Evolutionary conservation across 2,888 invertebrate species (phyloP), one percentile per base, ranked within the genome.

Genomic region (Eudemis profundana): DNA sequence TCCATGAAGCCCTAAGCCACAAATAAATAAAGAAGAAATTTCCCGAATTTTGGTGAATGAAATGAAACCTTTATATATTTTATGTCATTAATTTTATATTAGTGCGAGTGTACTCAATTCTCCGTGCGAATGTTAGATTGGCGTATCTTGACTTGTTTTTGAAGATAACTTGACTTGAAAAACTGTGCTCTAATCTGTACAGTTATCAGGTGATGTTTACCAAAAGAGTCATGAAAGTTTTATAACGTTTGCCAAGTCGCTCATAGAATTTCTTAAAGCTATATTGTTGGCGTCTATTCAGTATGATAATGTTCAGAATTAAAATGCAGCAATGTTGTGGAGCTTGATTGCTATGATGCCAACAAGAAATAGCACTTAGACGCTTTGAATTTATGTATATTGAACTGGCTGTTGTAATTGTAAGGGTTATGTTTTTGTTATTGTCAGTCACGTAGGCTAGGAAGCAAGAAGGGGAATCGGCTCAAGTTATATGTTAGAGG

Each of bases 381-480:
- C 61, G 67, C 67, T 72, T 72, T 68, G 69, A 67, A 70, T 71
- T 71, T 69, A 71, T 73, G 72, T 72, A 71, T 68, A 69, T 73
- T 72, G 73, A 67, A 67, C 71, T 72, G 73, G 72, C 74, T 68
- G 71, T 78, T 74, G 71, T 74, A 78, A 78, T 82, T 70, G 83
- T 74, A 76, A 77, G 82, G 83, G 82, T 84, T 83, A 85, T 84
- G 83, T 85, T 85, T 84, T 86, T 89, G 86, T 89, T 90, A 84
- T 87, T 89, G 87, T 86, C 82, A 79, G 90, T 90, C 91, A 90
- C 91, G 91, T 90, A 91, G 88, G 86, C 90, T 77, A 69, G 62
- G 68, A 78, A 84, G 77, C 66, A 82, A 86, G 86, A 83, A 72
- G 69, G 71, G 71, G 68, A 73, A 78, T 57, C 14, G 17, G 14